Base-by-base conservation (phyloP, 2,113 vertebrate genomes). In the Pseudorectes ferrugineus region DNA sequence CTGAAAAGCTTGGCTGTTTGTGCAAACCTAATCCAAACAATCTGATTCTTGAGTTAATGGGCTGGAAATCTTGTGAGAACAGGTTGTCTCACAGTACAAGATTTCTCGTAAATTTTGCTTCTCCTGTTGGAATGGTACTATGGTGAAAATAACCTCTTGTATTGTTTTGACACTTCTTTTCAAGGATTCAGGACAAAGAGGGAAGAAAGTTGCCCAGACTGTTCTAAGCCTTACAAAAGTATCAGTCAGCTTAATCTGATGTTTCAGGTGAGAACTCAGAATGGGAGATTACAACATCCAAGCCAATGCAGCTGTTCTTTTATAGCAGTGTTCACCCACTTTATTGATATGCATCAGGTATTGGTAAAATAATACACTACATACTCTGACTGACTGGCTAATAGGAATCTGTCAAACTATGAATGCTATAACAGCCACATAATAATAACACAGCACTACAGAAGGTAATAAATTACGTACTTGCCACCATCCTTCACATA, bases 351-450 rank as follows among this genome's bases (percentile, higher is more conserved):
- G 79, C 95, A 94, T 91, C 85, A 82, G 43, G 55, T 95, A 94
- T 84, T 89, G 92, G 75, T 88, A 89, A 95, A 93, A 74, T 79
- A 88, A 85, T 70, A 92, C 72, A 84, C 68, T 95, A 77, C 42
- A 85, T 75, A 77, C 73, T 85, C 88, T 95, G 89, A 97, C 85
- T 94, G 75, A 85, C 89, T 97, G 71, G 71, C 63, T 97, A 92
- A 97, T 96, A 96, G 95, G 97, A 96, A 94, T 94, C 93, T 95
- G 92, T 97, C 96, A 97, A 95, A 93, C 92, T 87, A 87, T 74
- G 82, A 97, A 95, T 93, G 88, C 92, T 87, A 90, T 96, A 97
- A 94, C 95, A 97, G 95, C 94, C 96, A 95, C 79, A 93, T 95
- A 88, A 97, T 96, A 96, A 97, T 96, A 95, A 96, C 93, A 96